A percentile compares a stretch with the other conserved stretches of the same genome.
Conservation (phyloP, 2,797 vertebrate genomes). For the Ctenosaura bakeri region DNA sequence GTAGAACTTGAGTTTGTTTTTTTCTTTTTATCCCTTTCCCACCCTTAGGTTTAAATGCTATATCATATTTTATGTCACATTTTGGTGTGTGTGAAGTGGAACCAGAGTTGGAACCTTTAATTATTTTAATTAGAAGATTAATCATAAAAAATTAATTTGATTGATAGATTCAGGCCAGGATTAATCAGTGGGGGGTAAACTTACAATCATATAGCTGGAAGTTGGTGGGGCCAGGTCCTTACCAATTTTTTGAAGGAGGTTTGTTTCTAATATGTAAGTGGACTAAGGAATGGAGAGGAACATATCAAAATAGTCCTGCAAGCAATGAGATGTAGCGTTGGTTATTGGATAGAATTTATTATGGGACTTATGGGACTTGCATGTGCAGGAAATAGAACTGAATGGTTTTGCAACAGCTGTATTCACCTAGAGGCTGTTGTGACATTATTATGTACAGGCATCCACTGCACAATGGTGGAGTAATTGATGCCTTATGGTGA, state of each 20-base stretch:
- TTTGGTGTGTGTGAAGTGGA: not conserved
- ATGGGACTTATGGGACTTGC: no score
- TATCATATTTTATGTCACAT: not conserved
- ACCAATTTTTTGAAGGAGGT: not conserved
- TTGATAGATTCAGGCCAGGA: not conserved
- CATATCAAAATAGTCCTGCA: not conserved
- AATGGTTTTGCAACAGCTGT: no score
- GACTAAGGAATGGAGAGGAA: not conserved
- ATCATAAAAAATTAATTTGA: not conserved
- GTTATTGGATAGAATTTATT: not conserved
- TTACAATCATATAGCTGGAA: not conserved
- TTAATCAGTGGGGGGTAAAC: not conserved
- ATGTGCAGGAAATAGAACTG: no score
- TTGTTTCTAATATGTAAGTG: not conserved
- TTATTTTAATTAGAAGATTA: slow-evolving; percentile 1
- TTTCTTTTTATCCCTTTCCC: not conserved
- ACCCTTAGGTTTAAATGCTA: not conserved
- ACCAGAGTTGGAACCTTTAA: not conserved
- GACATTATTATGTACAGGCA: no score
- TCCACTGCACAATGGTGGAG: no score
- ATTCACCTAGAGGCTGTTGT: no score
- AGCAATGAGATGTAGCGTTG: not conserved
- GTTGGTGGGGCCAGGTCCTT: not conserved
- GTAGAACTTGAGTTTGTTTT: not conserved
- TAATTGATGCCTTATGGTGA: no score